Conservation (phyloP, 2,113 vertebrate species). For the Chamaetylas fuelleborni region DNA sequence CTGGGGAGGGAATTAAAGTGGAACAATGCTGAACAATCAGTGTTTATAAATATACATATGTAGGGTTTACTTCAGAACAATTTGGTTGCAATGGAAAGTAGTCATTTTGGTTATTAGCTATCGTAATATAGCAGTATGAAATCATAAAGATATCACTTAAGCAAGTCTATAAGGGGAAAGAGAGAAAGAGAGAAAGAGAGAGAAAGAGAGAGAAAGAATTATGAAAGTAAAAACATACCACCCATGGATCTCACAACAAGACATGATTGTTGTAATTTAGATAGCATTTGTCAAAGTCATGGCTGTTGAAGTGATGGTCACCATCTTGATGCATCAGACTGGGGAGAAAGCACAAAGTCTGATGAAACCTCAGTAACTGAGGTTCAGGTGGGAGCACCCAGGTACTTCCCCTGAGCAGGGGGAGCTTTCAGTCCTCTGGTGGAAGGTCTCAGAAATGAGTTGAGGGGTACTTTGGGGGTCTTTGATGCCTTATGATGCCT, state of each 20-base stretch:
- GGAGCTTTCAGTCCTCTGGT: neutral
- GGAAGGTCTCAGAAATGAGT: neutral
- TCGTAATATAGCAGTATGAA: neutral
- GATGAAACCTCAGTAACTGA: neutral
- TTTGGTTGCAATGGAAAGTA: neutral
- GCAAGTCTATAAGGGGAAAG: neutral
- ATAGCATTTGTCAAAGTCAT: neutral
- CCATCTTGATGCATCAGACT: neutral
- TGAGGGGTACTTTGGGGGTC: too few species aligned
- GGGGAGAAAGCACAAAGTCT: neutral
- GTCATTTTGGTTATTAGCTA: neutral
- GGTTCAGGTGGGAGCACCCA: neutral
- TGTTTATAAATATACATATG: neutral
- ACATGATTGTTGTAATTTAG: neutral
- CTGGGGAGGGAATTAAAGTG: neutral
- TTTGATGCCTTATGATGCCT: neutral
- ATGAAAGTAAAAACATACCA: neutral
- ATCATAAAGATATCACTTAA: neutral
- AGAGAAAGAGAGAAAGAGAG: neutral
- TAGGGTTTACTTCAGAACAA: neutral
- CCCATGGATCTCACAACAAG: accelerated
- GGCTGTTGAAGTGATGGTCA: neutral
- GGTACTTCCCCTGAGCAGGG: neutral
- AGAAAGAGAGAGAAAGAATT: too few species aligned
- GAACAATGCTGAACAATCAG: neutral